Conservation (phyloP, 30 jellyfish, hydroid and myxozoan genomes). For the Aurelia coerulea region DNA sequence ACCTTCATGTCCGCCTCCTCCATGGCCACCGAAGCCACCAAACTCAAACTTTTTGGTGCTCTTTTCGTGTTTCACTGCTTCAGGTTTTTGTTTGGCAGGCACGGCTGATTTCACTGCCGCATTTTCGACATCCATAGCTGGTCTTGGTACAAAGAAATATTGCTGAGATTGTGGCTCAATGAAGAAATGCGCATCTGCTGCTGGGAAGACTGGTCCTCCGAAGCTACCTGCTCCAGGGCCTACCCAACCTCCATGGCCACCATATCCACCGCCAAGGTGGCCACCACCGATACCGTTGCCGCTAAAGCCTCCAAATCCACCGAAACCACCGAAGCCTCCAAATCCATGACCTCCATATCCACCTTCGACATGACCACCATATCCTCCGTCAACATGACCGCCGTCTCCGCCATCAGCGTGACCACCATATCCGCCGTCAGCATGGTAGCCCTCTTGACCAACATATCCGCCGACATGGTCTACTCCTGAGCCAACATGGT, state of each 20-base stretch:
- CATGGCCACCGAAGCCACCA: constrained; percentile 75
- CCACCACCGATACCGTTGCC: constrained; percentile 26
- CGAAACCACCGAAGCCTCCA: constrained; percentile 39
- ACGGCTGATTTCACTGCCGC: constrained; percentile 56
- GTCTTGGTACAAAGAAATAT: constrained; percentile 35
- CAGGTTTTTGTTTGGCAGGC: constrained; percentile 38
- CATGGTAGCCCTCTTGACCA: constrained; percentile 57
- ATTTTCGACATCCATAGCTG: constrained; percentile 21
- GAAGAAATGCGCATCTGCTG: constrained; percentile 61
- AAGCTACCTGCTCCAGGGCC: constrained; percentile 77
- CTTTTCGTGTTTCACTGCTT: constrained; percentile 65
- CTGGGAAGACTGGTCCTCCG: constrained; percentile 73
- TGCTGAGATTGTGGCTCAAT: constrained; percentile 26
- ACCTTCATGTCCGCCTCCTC: constrained; percentile 35
- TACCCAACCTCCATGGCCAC: constrained; percentile 65
- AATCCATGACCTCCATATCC: constrained; percentile 29
- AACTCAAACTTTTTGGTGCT: constrained; percentile 79
- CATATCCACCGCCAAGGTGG: constrained; percentile 16
- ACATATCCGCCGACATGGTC: constrained; percentile 70
- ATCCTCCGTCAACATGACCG: constrained; percentile 9
- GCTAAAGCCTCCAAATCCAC: constrained; percentile 18
- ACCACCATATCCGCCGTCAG: constrained; percentile 8
- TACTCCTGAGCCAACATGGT: constrained; percentile 68
- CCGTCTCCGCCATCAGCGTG: background rate
- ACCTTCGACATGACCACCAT: constrained; percentile 31